These are phyloP conservation scores for Hippocampus barbouri DNA, from an alignment of 2,113 vertebrate species.

Conservation along the genomic window DNA sequence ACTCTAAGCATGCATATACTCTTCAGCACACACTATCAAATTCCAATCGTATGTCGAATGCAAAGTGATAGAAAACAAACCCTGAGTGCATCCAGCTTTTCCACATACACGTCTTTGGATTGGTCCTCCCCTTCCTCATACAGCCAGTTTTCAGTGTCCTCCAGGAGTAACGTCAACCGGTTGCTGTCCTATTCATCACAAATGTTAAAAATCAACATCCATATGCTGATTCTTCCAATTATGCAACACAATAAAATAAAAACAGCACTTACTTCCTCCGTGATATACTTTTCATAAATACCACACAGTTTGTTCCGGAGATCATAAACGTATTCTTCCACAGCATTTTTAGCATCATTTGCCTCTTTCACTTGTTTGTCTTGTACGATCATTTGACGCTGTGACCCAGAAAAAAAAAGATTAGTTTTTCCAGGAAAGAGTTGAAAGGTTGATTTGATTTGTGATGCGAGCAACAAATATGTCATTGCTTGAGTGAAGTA, in stretches of 20 bases:
- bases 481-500: no score
- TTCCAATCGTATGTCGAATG: neutral
- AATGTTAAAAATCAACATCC: neutral
- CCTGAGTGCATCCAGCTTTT: conserved; percentile 88
- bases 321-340: conserved; percentile 95
- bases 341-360: conserved; percentile 92
- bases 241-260: neutral
- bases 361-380: conserved; percentile 93
- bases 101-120: conserved; percentile 88
- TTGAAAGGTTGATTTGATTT: no score
- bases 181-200: conserved; percentile 70
- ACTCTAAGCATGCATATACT: conserved; percentile 61
- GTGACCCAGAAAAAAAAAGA: neutral
- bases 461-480: no score
- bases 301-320: conserved; percentile 86
- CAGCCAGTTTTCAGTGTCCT: conserved; percentile 92
- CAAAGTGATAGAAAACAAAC: conserved; percentile 54
- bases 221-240: neutral
- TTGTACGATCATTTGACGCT: conserved; percentile 94
- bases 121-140: conserved; percentile 96
- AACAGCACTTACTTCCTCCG: conserved; percentile 76
- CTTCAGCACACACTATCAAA: neutral
- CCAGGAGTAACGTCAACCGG: conserved; percentile 80
- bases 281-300: conserved; percentile 85
- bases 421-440: neutral